Conservation (phyloP, 1,140 invertebrate genomes). For the Akabosia matsudoensis region DNA sequence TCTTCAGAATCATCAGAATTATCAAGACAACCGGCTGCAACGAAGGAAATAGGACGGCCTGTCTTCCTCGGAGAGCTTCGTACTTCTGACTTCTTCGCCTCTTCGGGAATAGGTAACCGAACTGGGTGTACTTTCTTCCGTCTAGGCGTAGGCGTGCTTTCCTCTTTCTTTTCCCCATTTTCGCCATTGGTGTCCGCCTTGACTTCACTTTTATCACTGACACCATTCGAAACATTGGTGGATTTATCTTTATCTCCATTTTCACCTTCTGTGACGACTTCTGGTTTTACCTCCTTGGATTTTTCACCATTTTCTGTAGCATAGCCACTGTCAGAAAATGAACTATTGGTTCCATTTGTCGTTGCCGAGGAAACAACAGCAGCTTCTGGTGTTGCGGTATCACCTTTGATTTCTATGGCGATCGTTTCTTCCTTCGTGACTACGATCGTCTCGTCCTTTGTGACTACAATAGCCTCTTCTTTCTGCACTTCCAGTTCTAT, state of each 20-base stretch:
- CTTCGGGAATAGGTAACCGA: not conserved
- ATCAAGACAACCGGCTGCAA: not conserved
- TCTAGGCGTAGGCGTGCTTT: not conserved
- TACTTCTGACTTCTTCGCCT: not conserved
- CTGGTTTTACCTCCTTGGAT: not conserved
- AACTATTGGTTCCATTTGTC: no score
- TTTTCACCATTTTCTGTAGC: slow-evolving; percentile 15
- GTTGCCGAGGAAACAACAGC: not conserved
- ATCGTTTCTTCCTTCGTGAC: not conserved
- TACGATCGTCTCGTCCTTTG: not conserved
- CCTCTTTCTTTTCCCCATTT: slow-evolving; percentile 1
- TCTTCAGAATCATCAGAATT: slow-evolving; percentile 33
- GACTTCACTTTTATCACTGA: not conserved
- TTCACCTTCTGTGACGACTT: not conserved
- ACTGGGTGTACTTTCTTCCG: slow-evolving; percentile 33
- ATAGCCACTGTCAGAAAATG: not conserved
- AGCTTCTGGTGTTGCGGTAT: not conserved
- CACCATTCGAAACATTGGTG: no score
- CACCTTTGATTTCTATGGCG: no score
- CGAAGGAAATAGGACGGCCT: not conserved
- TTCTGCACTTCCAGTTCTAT: slow-evolving; percentile 9
- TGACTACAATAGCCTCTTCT: not conserved
- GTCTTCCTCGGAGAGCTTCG: slow-evolving; percentile 19
- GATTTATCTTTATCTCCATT: not conserved
- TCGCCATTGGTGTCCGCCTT: not conserved